Evolutionary conservation across 2,888 invertebrate genomes (phyloP), one percentile per base, ranked within the genome.

Genomic region (Chirona hameri): DNA sequence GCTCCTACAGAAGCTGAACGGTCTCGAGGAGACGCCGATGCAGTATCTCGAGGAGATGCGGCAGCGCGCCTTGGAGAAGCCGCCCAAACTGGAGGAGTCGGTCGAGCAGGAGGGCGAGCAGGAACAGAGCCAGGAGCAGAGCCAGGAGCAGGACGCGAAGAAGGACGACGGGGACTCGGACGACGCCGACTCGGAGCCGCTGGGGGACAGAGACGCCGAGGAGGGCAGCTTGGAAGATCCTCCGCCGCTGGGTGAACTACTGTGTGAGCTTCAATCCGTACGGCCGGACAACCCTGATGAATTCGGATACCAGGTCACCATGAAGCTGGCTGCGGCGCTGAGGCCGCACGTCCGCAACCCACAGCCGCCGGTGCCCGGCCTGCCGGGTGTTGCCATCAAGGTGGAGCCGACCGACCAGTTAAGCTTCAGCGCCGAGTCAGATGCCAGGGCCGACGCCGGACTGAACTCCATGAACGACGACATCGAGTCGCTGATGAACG

Each of bases 331-430:
- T 18, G 46, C 39, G 12, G 24, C 46, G 76, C 46, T 76, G 46
- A 24, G 24, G 46, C 10, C 46, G 21, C 39, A 2, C 39, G 12
- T 7, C 24, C 27, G 10, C 21, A 7, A 9, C 24, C 9, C 24
- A 21, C 15, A 12, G 31, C 76, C 14, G 39, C 76, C 46, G 46
- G 10, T 39, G 24, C 2, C 39, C 18, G 46, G 39, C 10, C 9
- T 46, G 24, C 5, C 14, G 89, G 88, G 88, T 0, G 83, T 83
- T 46, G 7, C 72, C 18, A 55, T 79, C 65, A 46, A 31, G 76
- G 39, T 39, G 76, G 76, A 76, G 76, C 76, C 76, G 76, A 9
- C 39, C 7, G 76, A 76, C 76, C 21, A 12, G 52, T 12, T 52
- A 4, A 18, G 0, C 18, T 39, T 46, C 24, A 39, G 39, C 24